phyloP scores from a whole-genome alignment of 2,888 invertebrate species.

The Aquatica leii region DNA sequence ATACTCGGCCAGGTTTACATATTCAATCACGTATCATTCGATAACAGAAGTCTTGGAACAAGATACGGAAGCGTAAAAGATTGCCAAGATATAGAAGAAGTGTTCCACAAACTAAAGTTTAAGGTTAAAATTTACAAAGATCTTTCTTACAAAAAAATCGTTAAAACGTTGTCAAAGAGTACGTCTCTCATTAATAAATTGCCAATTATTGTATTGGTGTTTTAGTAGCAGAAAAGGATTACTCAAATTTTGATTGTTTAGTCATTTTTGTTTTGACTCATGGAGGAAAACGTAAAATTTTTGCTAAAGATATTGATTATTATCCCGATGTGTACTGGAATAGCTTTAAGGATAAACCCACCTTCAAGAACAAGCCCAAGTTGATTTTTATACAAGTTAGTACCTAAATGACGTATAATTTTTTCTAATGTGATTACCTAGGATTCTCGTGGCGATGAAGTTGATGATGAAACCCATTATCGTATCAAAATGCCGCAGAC shows the following conservation, averaged over 20 bases:
- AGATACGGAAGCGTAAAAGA: no score
- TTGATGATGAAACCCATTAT: no score
- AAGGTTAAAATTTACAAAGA: constrained; percentile 75
- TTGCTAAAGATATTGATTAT: constrained; percentile 67
- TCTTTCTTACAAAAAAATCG: constrained; percentile 71
- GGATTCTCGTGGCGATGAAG: constrained; percentile 69
- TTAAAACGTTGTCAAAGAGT: constrained; percentile 70
- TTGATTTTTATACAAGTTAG: constrained; percentile 71
- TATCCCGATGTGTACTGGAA: constrained; percentile 67
- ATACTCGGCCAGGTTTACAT: no score
- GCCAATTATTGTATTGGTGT: no score
- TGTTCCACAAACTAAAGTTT: no score
- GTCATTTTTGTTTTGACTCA: no score
- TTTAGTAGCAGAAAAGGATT: constrained; percentile 64
- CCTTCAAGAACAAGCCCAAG: constrained; percentile 74
- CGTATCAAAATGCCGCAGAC: constrained; percentile 58
- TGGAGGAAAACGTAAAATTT: constrained; percentile 67
- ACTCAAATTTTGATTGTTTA: constrained; percentile 67
- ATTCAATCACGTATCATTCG: no score
- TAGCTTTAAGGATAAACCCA: constrained; percentile 68
- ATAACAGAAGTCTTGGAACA: no score
- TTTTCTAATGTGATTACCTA: constrained; percentile 31
- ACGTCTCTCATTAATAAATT: constrained; percentile 40
- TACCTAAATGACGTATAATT: constrained; percentile 15
- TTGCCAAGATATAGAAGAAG: no score